Conservation (phyloP, 2,797 vertebrate species). For the Mionectes olivaceus region DNA sequence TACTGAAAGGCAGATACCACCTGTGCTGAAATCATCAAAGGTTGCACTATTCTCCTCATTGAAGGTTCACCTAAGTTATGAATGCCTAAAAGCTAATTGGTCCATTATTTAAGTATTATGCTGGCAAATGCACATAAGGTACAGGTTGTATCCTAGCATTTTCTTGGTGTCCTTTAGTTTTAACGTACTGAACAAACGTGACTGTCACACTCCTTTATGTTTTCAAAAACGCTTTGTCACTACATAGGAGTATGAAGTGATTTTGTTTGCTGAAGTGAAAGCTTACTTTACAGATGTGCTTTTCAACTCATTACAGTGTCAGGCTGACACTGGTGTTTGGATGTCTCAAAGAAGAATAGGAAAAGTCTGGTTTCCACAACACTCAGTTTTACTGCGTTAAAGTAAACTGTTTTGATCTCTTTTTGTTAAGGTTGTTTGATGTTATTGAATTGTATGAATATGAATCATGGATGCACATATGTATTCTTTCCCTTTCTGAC, state of each 20-base stretch:
- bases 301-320: slow-evolving; percentile 45
- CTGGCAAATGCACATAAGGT: background rate
- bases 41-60: background rate
- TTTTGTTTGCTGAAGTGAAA: slow-evolving; percentile 40
- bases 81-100: background rate
- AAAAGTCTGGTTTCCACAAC: slow-evolving; percentile 35
- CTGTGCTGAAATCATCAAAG: background rate
- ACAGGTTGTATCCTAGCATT: background rate
- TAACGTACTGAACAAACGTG: slow-evolving; percentile 14
- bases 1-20: background rate
- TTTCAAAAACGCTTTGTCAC: background rate
- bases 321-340: slow-evolving; percentile 31
- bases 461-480: background rate
- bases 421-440: background rate
- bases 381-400: slow-evolving; percentile 16
- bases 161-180: background rate
- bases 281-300: background rate
- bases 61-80: background rate
- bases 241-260: background rate
- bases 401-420: slow-evolving; percentile 21
- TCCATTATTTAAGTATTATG: background rate
- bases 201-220: background rate
- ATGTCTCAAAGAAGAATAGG: slow-evolving; percentile 38
- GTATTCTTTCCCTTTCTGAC: background rate
- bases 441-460: background rate